Percentiles rank a stretch among this genome's conserved stretches.
Conservation (phyloP, 2,113 vertebrate genomes). For the Acrocephalus arundinaceus region DNA sequence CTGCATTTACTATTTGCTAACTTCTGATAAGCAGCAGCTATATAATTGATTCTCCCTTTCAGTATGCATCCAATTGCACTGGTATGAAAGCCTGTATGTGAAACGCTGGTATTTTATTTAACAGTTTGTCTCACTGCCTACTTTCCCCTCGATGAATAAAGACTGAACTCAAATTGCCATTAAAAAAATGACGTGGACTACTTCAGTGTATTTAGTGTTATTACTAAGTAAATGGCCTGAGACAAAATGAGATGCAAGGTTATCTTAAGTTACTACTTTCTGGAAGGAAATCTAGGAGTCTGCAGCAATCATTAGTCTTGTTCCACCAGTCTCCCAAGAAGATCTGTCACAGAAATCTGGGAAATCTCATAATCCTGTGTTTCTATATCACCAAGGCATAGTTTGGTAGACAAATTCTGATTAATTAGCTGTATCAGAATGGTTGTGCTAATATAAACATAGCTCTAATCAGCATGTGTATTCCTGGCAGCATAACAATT, state of each 20-base stretch:
- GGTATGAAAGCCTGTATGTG: background rate
- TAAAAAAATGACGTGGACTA: background rate
- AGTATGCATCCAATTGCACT: background rate
- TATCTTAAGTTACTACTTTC: background rate
- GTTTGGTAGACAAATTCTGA: background rate
- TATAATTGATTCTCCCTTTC: conserved; percentile 14
- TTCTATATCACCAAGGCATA: background rate
- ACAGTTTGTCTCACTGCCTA: background rate
- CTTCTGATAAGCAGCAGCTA: conserved; percentile 22
- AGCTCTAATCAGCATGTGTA: background rate
- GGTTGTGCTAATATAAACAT: background rate
- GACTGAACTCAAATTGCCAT: background rate
- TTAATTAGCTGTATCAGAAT: conserved; percentile 9
- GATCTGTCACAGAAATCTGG: background rate
- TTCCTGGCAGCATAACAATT: background rate
- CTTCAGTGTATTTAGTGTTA: background rate
- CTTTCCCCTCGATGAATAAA: background rate
- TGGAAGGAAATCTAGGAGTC: background rate
- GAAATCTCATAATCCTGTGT: background rate
- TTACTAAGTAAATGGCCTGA: background rate
- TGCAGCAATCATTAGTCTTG: background rate
- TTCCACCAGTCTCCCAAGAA: background rate
- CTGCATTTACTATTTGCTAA: conserved; percentile 24
- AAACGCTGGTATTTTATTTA: background rate
- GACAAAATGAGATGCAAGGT: background rate